Evolutionary conservation across 1,140 invertebrate species (phyloP).

Genomic region (Cylas formicarius): DNA sequence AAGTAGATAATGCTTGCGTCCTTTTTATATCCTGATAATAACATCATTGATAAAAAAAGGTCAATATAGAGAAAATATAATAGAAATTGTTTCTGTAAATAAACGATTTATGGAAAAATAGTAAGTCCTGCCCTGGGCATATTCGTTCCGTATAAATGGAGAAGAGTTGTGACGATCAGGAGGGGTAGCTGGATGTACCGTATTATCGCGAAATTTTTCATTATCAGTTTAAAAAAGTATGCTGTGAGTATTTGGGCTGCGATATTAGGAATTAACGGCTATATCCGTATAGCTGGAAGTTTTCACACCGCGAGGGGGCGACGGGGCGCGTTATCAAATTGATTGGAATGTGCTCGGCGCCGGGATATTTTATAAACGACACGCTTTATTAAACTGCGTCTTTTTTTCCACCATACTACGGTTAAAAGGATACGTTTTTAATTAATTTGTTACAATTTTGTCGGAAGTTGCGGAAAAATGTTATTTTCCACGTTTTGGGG

Average conservation of each 20-base stretch:
- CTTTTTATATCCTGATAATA: too few relatives aligned
- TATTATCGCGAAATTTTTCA: slow-evolving; percentile 22
- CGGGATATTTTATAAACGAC: slow-evolving; percentile 19
- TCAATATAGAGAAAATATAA: too few relatives aligned
- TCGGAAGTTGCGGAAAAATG: too few relatives aligned
- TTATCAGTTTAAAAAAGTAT: slow-evolving; percentile 25
- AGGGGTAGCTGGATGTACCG: slow-evolving; percentile 5
- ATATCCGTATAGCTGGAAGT: slow-evolving; percentile 10
- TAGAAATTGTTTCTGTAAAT: too few relatives aligned
- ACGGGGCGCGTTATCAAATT: slow-evolving; percentile 14
- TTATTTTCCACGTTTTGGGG: too few relatives aligned
- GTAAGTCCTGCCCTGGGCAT: too few relatives aligned
- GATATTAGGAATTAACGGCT: slow-evolving; percentile 12
- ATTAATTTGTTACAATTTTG: slow-evolving; percentile 19
- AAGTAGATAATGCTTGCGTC: too few relatives aligned
- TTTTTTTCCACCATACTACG: slow-evolving; percentile 8
- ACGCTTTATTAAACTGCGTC: slow-evolving; percentile 7
- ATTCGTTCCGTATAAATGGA: too few relatives aligned
- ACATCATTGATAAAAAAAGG: too few relatives aligned
- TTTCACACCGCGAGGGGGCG: too few relatives aligned
- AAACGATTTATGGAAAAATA: too few relatives aligned
- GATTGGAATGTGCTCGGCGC: slow-evolving; percentile 15
- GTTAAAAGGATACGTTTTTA: slow-evolving; percentile 16
- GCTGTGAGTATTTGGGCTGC: slow-evolving; percentile 18
- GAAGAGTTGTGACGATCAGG: slow-evolving; percentile 18